A percentile compares a stretch with the other conserved stretches of the same genome.
Evolutionary conservation across 2,113 vertebrate species (phyloP).

Genomic region (Cryptomyrus ogoouensis): DNA sequence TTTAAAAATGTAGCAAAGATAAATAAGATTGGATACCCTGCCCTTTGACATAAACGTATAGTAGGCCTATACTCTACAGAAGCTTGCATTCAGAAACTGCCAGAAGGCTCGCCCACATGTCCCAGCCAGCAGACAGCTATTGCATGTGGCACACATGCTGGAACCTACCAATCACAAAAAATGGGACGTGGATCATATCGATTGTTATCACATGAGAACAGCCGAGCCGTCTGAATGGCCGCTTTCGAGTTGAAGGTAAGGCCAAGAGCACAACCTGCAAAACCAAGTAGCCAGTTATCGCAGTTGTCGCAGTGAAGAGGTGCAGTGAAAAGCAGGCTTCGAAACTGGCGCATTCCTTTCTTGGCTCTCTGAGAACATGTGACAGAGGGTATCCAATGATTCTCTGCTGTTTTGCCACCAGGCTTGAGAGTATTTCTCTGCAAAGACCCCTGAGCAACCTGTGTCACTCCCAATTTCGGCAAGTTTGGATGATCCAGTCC

Average conservation of each 20-base stretch:
- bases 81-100: neutral
- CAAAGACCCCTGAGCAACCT: constrained; percentile 78
- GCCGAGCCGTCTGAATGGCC: neutral
- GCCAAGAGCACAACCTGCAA: neutral
- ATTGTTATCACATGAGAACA: neutral
- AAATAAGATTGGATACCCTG: neutral
- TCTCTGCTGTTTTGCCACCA: constrained; percentile 51
- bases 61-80: neutral
- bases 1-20: neutral
- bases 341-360: constrained; percentile 51
- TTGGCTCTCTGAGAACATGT: constrained; percentile 52
- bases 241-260: neutral
- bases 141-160: neutral
- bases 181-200: neutral
- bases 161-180: neutral
- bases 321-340: neutral
- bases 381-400: constrained; percentile 60
- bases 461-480: constrained; percentile 81
- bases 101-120: neutral
- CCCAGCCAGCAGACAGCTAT: neutral
- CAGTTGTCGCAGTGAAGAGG: neutral
- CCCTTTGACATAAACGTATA: neutral
- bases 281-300: neutral
- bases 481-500: constrained; percentile 72
- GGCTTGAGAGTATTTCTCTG: constrained; percentile 51